These are phyloP conservation scores for Calycopis cecrops DNA, from an alignment of 1,140 invertebrate genomes.

Conservation along the genomic window DNA sequence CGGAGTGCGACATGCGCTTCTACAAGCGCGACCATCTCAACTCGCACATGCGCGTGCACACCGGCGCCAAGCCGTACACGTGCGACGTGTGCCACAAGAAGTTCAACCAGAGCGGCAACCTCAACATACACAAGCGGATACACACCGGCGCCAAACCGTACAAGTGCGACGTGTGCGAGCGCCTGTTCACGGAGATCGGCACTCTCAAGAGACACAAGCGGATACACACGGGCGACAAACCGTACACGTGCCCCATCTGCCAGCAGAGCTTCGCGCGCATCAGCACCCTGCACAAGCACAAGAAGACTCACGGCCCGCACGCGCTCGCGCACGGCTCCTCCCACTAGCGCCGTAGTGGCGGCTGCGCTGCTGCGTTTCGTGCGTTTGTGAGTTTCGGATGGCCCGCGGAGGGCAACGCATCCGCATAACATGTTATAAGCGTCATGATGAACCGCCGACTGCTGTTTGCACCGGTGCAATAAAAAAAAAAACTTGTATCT, in stretches of 20 bases:
- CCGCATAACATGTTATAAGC: too few species aligned
- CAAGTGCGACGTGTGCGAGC: background rate
- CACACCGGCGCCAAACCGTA: slow-evolving; percentile 6
- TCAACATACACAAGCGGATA: background rate
- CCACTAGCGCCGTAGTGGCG: too few species aligned
- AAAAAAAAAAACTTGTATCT: too few species aligned
- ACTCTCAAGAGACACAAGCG: background rate
- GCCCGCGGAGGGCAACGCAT: too few species aligned
- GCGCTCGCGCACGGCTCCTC: too few species aligned
- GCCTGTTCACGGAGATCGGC: background rate
- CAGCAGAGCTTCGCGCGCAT: background rate
- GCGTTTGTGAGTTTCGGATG: too few species aligned
- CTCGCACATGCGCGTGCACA: background rate
- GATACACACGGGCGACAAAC: background rate
- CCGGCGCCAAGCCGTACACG: background rate
- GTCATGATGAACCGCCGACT: too few species aligned
- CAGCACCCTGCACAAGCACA: background rate
- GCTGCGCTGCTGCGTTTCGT: too few species aligned
- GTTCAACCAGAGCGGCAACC: background rate
- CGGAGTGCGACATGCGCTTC: background rate
- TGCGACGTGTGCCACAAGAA: background rate
- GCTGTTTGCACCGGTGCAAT: too few species aligned
- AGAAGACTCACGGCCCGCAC: background rate
- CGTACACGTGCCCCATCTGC: background rate
- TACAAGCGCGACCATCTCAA: background rate